phyloP scores from a whole-genome alignment of 2,113 vertebrate species.

The Chloropsis cyanopogon region DNA sequence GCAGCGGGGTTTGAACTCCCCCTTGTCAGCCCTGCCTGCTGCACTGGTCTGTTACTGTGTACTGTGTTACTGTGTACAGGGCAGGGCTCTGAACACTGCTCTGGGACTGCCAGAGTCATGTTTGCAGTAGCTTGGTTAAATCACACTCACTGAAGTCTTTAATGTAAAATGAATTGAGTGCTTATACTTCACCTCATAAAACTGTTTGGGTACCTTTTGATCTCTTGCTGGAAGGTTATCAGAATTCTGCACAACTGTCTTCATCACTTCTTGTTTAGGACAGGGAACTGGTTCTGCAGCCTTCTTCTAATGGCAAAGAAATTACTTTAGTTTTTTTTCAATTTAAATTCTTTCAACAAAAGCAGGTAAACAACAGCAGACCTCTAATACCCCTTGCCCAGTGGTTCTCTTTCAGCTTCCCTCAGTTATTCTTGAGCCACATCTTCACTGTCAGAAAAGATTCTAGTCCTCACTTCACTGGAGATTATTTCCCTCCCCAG shows the following conservation, averaged over 20 bases:
- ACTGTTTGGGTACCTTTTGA: conserved; percentile 68
- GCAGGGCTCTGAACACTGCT: neutral
- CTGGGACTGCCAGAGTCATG: neutral
- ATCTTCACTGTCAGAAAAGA: neutral
- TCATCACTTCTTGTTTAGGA: conserved; percentile 38
- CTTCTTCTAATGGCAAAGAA: conserved; percentile 23
- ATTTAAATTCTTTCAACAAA: neutral
- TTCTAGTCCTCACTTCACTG: neutral
- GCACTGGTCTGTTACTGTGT: too few species aligned
- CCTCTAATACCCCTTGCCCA: neutral
- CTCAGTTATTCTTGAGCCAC: neutral
- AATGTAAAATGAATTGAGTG: neutral
- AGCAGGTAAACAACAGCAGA: neutral
- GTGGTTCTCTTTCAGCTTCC: neutral
- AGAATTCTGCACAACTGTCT: conserved; percentile 17
- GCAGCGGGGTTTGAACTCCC: neutral
- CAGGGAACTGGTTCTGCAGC: conserved; percentile 57
- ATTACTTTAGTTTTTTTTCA: neutral
- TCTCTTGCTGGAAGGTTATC: conserved; percentile 50
- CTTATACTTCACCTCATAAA: neutral
- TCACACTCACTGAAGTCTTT: neutral
- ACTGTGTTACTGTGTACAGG: too few species aligned
- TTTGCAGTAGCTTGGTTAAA: neutral
- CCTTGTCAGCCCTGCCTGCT: neutral
- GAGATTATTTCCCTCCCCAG: neutral